phyloP scores from a whole-genome alignment of 2,888 invertebrate genomes.

The Drosophila atripex region DNA sequence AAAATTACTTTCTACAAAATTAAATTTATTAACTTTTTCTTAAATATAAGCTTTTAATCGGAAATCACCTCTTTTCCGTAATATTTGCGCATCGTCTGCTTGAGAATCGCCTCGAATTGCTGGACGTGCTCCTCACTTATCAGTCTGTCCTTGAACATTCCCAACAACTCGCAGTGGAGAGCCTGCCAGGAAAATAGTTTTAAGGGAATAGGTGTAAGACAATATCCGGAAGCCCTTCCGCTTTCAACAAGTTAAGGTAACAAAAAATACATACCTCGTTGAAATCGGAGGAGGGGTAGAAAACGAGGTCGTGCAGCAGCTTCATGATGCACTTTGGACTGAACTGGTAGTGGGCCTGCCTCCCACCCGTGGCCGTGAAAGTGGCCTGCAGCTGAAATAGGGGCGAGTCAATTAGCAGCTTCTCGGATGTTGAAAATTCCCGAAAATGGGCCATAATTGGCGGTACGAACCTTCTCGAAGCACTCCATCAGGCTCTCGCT shows the following conservation, averaged over 20 bases:
- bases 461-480: constrained; percentile 77
- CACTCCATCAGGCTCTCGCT: constrained; percentile 81
- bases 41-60: background rate
- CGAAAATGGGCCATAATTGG: background rate
- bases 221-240: background rate
- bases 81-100: constrained; percentile 84
- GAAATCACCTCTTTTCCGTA: constrained; percentile 78
- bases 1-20: constrained; percentile 81
- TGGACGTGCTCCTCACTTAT: constrained; percentile 87
- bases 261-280: constrained; percentile 73
- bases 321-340: constrained; percentile 83
- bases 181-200: constrained; percentile 85
- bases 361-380: constrained; percentile 63
- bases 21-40: background rate
- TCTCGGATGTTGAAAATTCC: background rate
- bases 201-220: background rate
- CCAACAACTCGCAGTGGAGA: constrained; percentile 89
- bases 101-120: constrained; percentile 87
- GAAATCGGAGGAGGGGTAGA: constrained; percentile 81
- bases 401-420: constrained; percentile 43
- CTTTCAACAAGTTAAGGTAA: background rate
- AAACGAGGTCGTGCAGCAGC: constrained; percentile 75
- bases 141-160: constrained; percentile 91
- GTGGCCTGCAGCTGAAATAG: constrained; percentile 75
- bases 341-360: constrained; percentile 82